Evolutionary conservation across 2,113 vertebrate species (phyloP).

Genomic region (Urocolius indicus): DNA sequence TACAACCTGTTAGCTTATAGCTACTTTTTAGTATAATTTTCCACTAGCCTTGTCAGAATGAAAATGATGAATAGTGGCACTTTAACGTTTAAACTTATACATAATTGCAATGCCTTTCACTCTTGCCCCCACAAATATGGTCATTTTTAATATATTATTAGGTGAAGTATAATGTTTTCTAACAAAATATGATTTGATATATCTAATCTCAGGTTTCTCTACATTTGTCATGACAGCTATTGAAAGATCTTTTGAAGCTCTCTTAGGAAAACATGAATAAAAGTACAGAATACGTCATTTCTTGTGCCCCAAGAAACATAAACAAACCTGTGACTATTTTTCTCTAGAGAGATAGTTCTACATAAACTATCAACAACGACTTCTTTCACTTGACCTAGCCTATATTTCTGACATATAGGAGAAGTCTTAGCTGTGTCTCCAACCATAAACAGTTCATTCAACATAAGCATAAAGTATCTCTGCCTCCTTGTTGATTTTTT

Average conservation of each 20-base stretch:
- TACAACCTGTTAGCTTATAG: neutral
- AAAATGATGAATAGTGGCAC: neutral
- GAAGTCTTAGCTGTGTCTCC: neutral
- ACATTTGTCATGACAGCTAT: neutral
- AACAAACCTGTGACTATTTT: neutral
- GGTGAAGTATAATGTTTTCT: neutral
- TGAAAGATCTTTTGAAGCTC: neutral
- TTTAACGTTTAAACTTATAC: neutral
- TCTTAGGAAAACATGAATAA: neutral
- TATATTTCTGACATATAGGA: neutral
- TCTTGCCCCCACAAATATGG: neutral
- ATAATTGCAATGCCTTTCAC: neutral
- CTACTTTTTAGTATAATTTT: neutral
- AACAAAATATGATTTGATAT: neutral
- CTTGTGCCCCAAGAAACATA: neutral
- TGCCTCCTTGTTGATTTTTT: neutral
- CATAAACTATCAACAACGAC: neutral
- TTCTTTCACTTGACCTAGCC: neutral
- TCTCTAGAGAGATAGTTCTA: neutral
- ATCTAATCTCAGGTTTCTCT: neutral
- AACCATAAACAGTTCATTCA: neutral
- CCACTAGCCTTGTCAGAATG: neutral
- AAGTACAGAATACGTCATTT: neutral
- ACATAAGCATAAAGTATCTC: neutral
- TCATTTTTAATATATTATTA: neutral